Evolutionary conservation across 1,140 invertebrate genomes (phyloP).

Genomic region (Cecropterus lyciades): DNA sequence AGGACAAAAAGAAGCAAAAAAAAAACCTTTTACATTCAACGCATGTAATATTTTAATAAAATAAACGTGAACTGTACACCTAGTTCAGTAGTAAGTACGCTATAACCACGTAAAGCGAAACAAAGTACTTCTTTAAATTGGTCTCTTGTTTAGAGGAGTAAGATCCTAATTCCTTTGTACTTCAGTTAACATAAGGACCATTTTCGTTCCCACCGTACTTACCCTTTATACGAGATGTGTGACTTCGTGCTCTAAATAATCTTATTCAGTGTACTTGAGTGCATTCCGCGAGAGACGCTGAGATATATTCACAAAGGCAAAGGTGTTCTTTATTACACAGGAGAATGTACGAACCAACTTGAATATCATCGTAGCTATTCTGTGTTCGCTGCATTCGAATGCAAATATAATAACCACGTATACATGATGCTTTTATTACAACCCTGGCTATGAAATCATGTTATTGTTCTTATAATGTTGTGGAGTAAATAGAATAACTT

Average conservation of each 20-base stretch:
- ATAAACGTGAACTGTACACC: conserved; percentile 13
- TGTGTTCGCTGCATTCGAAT: conserved; percentile 15
- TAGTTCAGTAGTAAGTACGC: conserved; percentile 5
- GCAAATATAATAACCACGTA: conserved; percentile 12
- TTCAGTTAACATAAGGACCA: neutral
- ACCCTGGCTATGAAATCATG: no score
- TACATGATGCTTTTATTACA: no score
- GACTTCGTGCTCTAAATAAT: conserved; percentile 48
- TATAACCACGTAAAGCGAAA: neutral
- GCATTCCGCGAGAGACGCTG: conserved; percentile 41
- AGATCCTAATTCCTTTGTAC: conserved; percentile 17
- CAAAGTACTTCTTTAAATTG: conserved; percentile 6
- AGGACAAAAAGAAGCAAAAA: neutral
- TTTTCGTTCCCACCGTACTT: conserved; percentile 19
- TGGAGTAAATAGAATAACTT: no score
- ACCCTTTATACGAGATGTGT: conserved; percentile 39
- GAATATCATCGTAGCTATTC: conserved; percentile 22
- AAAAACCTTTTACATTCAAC: conserved; percentile 1
- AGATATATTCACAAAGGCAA: conserved; percentile 38
- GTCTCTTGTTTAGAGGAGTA: conserved; percentile 1
- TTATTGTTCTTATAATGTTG: no score
- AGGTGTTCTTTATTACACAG: conserved; percentile 31
- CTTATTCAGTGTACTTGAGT: conserved; percentile 48
- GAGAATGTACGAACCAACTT: conserved; percentile 11
- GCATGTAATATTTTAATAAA: conserved; percentile 28